Evolutionary conservation across 2,888 invertebrate genomes (phyloP), one percentile per base, ranked within the genome.

Genomic region (Thereva unica): DNA sequence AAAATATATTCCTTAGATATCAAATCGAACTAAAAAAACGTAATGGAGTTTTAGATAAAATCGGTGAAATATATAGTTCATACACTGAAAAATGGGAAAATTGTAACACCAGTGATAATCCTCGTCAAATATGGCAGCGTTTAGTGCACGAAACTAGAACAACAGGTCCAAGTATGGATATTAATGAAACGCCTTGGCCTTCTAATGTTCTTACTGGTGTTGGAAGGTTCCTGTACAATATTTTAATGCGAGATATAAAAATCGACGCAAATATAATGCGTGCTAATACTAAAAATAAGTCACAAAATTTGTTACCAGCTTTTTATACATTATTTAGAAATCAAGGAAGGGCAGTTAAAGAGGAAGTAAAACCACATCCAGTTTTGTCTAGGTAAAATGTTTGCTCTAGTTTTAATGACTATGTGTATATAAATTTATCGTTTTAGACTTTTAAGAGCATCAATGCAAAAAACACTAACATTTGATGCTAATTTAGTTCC

Each of bases 301-400:
- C 79, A 56, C 67, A 69, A 70, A 88, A 89, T 80, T 78, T 85
- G 68, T 77, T 91, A 63, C 92, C 93, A 0, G 92, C 90, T 0
- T 92, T 93, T 74, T 93, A 92, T 79, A 87, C 89, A 49, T 83
- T 93, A 67, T 93, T 80, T 78, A 86, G 92, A 0, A 85, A 85
- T 61, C 88, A 88, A 76, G 87, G 86, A 0, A 83, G 85, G 1
- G 68, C 84, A 49, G 82, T 89, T 4, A 87, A 86, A 69, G 86
- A 90, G 76, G 90, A 91, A 80, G 85, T 91, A 50, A 92, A 95
- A 83, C 92, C 95, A 38, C 95, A 96, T 84, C 94, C 95, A 0
- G 80, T 85, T 50, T 78, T 95, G 61, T 82, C 86, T 23, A 87
- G 84, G 69, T 76, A 72, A 68, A 23, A 6, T 52, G 8, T 35